Base-by-base conservation (phyloP, 2,113 vertebrate genomes). In the Rhea americana region DNA sequence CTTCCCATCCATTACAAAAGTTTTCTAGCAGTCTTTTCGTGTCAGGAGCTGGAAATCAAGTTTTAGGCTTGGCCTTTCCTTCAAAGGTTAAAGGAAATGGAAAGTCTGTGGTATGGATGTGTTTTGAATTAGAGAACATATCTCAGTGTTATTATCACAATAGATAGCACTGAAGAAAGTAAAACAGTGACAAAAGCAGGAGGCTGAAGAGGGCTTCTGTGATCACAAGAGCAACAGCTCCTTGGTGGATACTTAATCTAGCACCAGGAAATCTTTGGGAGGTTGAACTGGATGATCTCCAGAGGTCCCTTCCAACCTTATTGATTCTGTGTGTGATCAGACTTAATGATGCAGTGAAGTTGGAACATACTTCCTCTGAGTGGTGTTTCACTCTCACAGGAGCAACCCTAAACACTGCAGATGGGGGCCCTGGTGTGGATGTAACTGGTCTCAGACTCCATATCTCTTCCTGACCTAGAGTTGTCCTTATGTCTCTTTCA, bases 121-220 rank as follows among this genome's bases (percentile, higher is more conserved):
- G 7, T 30, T 91, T 90, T 59, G 55, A 70, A 76, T 55, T 12
- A 67, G 12, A 41, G 14, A 90, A 21, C 0, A 0, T 28, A 63
- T 14, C 50, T 82, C 65, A 18, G 0, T 37, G 41, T 59, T 37
- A 59, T 59, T 61, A 51, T 59, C 20, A 74, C 8, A 62, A n/a
- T 28, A 35, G 55, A 10, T 58, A 25, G 28, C 55, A 58, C 55
- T 58, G 30, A 30, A 32, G 61, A 21, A 68, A 41, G 9, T 43
- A 76, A 89, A 89, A 62, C 0, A 0, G 21, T 77, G 7, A 24
- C 70, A 47, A 58, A 87, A 82, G 28, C 41, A 0, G 2, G 39
- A 82, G 14, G 21, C 21, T 56, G 3, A 72, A 53, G 32, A 39
- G 20, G 47, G 8, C 3, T 72, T 45, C n/a, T 47, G 5, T 79